Evolutionary conservation across 2,113 vertebrate genomes (phyloP), one percentile per base, ranked within the genome.

Genomic region (Gambusia holbrooki): DNA sequence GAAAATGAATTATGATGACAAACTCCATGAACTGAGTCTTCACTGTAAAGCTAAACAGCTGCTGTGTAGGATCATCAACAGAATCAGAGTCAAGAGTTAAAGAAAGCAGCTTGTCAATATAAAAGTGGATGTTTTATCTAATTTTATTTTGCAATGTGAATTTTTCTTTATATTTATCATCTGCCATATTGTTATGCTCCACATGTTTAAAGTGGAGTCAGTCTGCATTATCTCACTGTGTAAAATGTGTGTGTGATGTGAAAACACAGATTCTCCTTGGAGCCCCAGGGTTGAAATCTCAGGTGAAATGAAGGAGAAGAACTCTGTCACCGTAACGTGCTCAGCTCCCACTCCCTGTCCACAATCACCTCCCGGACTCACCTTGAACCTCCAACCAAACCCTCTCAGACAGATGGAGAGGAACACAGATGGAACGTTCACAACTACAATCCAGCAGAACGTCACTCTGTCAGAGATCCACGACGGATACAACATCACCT

Each of bases 311-410:
- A 37, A 58, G 72, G 30, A 73, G 72, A 29, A 37, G 32, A 25
- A 54, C n/a, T 66, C 48, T 75, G 73, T 75, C 64, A 67, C 64
- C 8, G 22, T 74, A 33, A 74, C 62, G 30, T 74, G 72, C 62
- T 74, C 72, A 60, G 64, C 73, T 74, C 12, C 29, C 73, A 74
- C 72, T 54, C 72, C 72, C 72, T 74, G 72, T 66, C 72, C 72
- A 28, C 62, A 37, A 25, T 66, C 72, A n/a, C 72, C 72, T 74
- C 72, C 62, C 66, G 30, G 37, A 74, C 72, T 74, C 72, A 58
- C 62, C 72, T 73, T 61, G 29, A 51, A 33, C 63, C 71, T 51
- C 62, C 71, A 64, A 73, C 19, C 22, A 73, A 29, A 37, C 45
- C 65, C 30, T 74, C 72, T 19, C 29, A 74, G 42, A 22, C 62